phyloP scores from a whole-genome alignment of 2,888 invertebrate species.

The Nemotelus nigrinus region DNA sequence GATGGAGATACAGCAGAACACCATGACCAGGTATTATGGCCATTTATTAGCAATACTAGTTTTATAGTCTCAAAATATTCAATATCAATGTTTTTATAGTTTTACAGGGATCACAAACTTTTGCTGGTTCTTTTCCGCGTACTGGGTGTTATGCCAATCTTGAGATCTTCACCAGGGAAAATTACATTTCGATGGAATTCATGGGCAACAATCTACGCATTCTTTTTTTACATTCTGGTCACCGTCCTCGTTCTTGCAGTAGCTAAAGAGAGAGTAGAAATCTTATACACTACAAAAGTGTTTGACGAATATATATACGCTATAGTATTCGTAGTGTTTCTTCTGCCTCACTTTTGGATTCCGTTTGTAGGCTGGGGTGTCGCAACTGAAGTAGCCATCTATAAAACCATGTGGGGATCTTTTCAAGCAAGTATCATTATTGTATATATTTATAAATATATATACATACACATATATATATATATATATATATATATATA shows the following conservation, averaged over 20 bases:
- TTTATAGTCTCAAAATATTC: background rate
- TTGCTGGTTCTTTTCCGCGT: slow-evolving; percentile 71
- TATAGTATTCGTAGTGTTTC: slow-evolving; percentile 72
- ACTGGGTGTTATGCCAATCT: slow-evolving; percentile 75
- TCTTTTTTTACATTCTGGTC: slow-evolving; percentile 71
- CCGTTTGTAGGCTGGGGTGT: slow-evolving; percentile 78
- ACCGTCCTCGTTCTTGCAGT: slow-evolving; percentile 70
- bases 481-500: too few relatives aligned
- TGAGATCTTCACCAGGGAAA: slow-evolving; percentile 67
- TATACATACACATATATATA: too few relatives aligned
- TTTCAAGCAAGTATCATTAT: slow-evolving; percentile 67
- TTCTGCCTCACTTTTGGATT: slow-evolving; percentile 77
- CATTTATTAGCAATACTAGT: too few relatives aligned
- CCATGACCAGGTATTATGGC: slow-evolving; percentile 65
- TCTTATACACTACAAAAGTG: slow-evolving; percentile 70
- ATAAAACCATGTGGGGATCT: slow-evolving; percentile 75
- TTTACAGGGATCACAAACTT: slow-evolving; percentile 75
- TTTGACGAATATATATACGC: slow-evolving; percentile 79
- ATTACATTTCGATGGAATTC: slow-evolving; percentile 75
- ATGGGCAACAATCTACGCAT: slow-evolving; percentile 72
- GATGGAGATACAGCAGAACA: slow-evolving; percentile 71
- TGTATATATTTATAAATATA: too few relatives aligned
- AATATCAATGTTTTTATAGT: slow-evolving; percentile 56
- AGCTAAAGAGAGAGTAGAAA: slow-evolving; percentile 71
- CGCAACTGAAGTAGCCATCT: slow-evolving; percentile 74